phyloP scores from a whole-genome alignment of 1,140 invertebrate genomes.

The Euura lappo region DNA sequence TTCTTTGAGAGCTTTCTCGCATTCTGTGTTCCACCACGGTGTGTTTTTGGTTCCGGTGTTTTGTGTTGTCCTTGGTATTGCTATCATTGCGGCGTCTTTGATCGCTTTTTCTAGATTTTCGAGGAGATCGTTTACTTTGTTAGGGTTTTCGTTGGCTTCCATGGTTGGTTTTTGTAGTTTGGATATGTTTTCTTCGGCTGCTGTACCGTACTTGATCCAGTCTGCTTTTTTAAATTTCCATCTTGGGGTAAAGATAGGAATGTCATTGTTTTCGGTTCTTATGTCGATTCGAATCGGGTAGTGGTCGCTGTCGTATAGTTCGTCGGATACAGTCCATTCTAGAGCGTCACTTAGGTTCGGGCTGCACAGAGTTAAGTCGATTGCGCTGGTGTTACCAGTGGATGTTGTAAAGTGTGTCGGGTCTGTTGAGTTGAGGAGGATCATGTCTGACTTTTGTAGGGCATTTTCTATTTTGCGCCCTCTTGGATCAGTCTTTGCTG shows the following conservation, averaged over 20 bases:
- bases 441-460: constrained; percentile 28
- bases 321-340: constrained; percentile 32
- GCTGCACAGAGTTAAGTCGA: constrained; percentile 37
- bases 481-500: constrained; percentile 34
- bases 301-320: constrained; percentile 43
- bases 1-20: constrained; percentile 34
- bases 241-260: constrained; percentile 19
- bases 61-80: constrained; percentile 24
- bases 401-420: constrained; percentile 37
- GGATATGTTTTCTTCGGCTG: constrained; percentile 24
- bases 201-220: constrained; percentile 31
- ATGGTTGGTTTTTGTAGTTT: neutral
- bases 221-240: constrained; percentile 38
- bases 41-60: constrained; percentile 26
- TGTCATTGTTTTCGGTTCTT: constrained; percentile 11
- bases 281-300: constrained; percentile 34
- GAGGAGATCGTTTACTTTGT: constrained; percentile 24
- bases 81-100: constrained; percentile 23
- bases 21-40: constrained; percentile 47
- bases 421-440: constrained; percentile 37
- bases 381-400: constrained; percentile 31
- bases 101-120: constrained; percentile 28
- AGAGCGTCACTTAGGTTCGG: constrained; percentile 29
- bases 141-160: constrained; percentile 5
- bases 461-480: constrained; percentile 36